Base-by-base conservation (phyloP, 2,113 vertebrate species). In the Sinocyclocheilus rhinocerous region DNA sequence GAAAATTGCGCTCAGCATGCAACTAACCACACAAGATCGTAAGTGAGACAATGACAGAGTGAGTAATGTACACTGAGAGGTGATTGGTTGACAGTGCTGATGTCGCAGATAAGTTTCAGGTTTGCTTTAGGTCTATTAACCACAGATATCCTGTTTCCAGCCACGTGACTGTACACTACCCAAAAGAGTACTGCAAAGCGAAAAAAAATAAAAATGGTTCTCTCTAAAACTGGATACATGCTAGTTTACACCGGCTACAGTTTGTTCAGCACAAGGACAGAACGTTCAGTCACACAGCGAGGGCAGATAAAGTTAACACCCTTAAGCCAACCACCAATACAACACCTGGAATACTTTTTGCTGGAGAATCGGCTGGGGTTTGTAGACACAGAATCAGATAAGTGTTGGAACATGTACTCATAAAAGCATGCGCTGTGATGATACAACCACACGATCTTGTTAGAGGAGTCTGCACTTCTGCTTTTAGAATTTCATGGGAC, bases 131-230 rank as follows among this genome's bases (percentile, higher is more conserved):
- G 89, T 91, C 88, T 89, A 93, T 91, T 90, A 95, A 96, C 94
- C 95, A 94, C 94, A 94, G 81, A 93, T 95, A 97, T 98, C 97
- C 96, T 97, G 95, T 94, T 95, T 95, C 93, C 90, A 93, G 89
- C 92, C 90, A 88, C 81, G 93, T 92, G 94, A 94, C 92, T 91
- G 90, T 88, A 84, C 86, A 81, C 92, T 87, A 91, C 87, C 70
- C n/a, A 63, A 81, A 16, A 61, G n/a, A 78, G 65, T 39, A 81
- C 22, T 72, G 76, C 78, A 33, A 52, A 57, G 24, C 0, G 22
- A 29, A 4, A 29, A 63, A 36, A 63, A 2, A 12, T 15, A 67
- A 15, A 65, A n/a, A 33, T 55, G 45, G 63, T 84, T 13, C 59
- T 63, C 48, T 33, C 1, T 61, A 6, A 78, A 55, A 81, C 55